Evolutionary conservation across 1,140 invertebrate genomes (phyloP), one percentile per base, ranked within the genome.

Genomic region (Lucilia cuprina): DNA sequence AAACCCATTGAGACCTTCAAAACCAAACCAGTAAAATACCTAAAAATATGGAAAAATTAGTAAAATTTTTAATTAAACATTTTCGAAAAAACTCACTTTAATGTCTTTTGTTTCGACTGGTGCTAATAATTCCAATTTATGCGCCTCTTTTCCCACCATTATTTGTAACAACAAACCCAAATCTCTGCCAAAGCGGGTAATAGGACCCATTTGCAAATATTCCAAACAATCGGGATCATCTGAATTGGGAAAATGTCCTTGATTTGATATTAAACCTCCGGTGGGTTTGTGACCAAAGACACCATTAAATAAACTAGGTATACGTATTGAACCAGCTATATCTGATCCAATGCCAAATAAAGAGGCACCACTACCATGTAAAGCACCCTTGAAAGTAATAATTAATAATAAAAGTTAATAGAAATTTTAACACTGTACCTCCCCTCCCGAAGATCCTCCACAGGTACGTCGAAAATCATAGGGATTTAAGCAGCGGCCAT

Each of bases 251-350:
- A 93, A 93, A 87, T 95, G 94, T 0, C 94, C 94, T 2, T 91
- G 88, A 2, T 92, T 90, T 0, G 94, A 87, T 34, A 94, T 88
- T 35, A 93, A 88, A 55, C 93, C 94, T 92, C 88, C 92, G 1
- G 96, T 95, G 19, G 96, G 95, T 88, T 97, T 98, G 89, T 97
- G 96, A 34, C 97, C 96, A 89, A 96, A 98, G 41, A 98, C 92
- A 21, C 97, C 97, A 91, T 95, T 96, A 88, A 96, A 97, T 55
- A 96, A 93, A 12, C 95, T 93, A 1, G 97, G 97, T 86, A 98
- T 92, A 35, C 97, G 93, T 85, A 98, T 96, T 14, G 96, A 98
- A 12, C 97, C 95, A 13, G 94, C 96, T 83, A 98, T 94, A 90
- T 99, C 97, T 0, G 96, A 96, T 10, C 96, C 96, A 49, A 99